phyloP scores from a whole-genome alignment of 2,888 invertebrate species.

The Drosophila infuscata region DNA sequence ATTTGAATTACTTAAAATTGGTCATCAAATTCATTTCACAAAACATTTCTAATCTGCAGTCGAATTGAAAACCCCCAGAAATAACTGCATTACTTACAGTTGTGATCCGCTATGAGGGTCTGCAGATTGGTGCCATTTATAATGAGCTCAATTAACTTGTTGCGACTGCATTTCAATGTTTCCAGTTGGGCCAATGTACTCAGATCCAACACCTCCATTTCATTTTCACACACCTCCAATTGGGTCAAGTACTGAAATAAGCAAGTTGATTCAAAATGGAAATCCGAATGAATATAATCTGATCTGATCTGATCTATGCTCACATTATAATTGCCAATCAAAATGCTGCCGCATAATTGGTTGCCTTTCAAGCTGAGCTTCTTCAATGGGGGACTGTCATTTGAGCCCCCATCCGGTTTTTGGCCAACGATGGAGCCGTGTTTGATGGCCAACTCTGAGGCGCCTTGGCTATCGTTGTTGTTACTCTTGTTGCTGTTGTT shows the following conservation, averaged over 20 bases:
- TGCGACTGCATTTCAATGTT: slow-evolving; percentile 91
- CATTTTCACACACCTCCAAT: slow-evolving; percentile 93
- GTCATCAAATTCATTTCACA: background rate
- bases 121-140: slow-evolving; percentile 91
- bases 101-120: slow-evolving; percentile 92
- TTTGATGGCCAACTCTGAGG: slow-evolving; percentile 46
- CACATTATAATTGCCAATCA: slow-evolving; percentile 94
- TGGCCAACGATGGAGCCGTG: slow-evolving; percentile 38
- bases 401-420: slow-evolving; percentile 37
- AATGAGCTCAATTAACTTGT: slow-evolving; percentile 90
- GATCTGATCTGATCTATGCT: slow-evolving; percentile 70
- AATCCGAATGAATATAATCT: background rate
- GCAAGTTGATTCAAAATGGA: background rate
- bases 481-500: slow-evolving; percentile 1
- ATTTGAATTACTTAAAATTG: background rate
- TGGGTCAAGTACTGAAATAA: slow-evolving; percentile 91
- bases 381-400: slow-evolving; percentile 86
- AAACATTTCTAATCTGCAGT: background rate
- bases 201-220: slow-evolving; percentile 92
- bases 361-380: slow-evolving; percentile 92
- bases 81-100: slow-evolving; percentile 83
- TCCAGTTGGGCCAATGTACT: slow-evolving; percentile 92
- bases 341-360: slow-evolving; percentile 92
- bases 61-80: background rate
- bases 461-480: slow-evolving; percentile 18